Evolutionary conservation across 35 echinoderm and acorn worm species (phyloP).

Genomic region (Ptychodera flava): DNA sequence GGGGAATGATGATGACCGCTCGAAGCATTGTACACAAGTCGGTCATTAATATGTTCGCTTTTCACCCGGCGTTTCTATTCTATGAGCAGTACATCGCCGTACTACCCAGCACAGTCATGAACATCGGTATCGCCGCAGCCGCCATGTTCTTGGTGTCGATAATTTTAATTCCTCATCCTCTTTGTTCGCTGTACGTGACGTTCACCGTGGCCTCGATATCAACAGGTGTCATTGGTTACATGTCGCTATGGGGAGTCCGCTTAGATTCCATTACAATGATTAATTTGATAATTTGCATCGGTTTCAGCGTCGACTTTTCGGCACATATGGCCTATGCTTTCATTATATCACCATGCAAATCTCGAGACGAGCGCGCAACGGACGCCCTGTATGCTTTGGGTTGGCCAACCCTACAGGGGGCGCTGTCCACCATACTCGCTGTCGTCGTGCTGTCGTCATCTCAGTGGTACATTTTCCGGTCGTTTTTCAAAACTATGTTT

Average conservation of each 20-base stretch:
- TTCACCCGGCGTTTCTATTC: conserved; percentile 29
- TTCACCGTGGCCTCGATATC: conserved; percentile 43
- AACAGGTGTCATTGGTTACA: conserved; percentile 57
- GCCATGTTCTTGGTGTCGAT: conserved; percentile 51
- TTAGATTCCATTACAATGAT: background rate
- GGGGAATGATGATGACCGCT: conserved; percentile 63
- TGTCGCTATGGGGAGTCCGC: conserved; percentile 43
- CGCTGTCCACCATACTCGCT: conserved; percentile 32
- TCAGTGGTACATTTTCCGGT: conserved; percentile 36
- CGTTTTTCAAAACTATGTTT: conserved; percentile 53
- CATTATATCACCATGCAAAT: background rate
- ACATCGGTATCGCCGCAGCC: conserved; percentile 43
- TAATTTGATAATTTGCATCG: conserved; percentile 57
- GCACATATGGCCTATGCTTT: conserved; percentile 55
- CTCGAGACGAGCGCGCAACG: background rate
- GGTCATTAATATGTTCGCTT: conserved; percentile 17
- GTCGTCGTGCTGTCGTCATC: conserved; percentile 26
- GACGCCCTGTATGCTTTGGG: conserved; percentile 32
- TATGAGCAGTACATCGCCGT: conserved; percentile 37
- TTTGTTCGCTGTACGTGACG: conserved; percentile 26
- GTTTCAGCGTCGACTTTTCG: conserved; percentile 73
- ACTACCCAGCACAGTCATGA: conserved; percentile 42
- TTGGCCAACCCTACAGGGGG: conserved; percentile 49
- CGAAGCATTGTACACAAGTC: conserved; percentile 26
- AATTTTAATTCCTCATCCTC: conserved; percentile 37